Evolutionary conservation across 1,140 invertebrate genomes (phyloP), one percentile per base, ranked within the genome.

Genomic region (Anastatus disparis): DNA sequence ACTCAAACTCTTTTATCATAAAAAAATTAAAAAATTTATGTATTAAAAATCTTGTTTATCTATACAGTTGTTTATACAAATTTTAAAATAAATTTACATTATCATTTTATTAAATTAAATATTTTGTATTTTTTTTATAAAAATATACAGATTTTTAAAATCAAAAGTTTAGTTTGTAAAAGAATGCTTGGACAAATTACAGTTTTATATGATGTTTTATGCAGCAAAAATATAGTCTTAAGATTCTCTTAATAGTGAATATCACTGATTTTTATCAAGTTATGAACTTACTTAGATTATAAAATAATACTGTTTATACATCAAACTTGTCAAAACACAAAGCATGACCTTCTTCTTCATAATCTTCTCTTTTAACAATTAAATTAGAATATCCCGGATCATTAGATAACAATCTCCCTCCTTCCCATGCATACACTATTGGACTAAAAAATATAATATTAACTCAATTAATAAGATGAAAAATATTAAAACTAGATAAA

Each of bases 401-500:
- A 77, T 89, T 88, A 8, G 93, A 91, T 15, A 98, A 81, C 26
- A 90, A 78, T 74, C 90, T 91, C 0, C 95, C 96, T 38, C 96
- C 96, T 74, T 93, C 88, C 96, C 96, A 98, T 0, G 94, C 88
- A 86, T 96, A 95, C 0, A 91, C 92, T 1, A 93, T 85, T 1
- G 96, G 94, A 79, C 92, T 92, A 81, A 65, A 87, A 87, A 70
- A 42, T 40, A 59, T 40, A 50, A 24, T 62, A 69, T 76, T 56
- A 53, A 42, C 1, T 6, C 31, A 24, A 22, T 35, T 3, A 35
- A 55, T 17, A 53, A 46, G 48, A 22, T 40, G 27, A 24, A 29
- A 62, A 22, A 65, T 17, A 31, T 65, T 62, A 61, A 71, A 53
- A 3, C 20, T 6, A 35, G 3, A 27, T 29, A 53, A 53, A 13